Base-by-base conservation (phyloP, 2,113 vertebrate species). In the Gallinago media region DNA sequence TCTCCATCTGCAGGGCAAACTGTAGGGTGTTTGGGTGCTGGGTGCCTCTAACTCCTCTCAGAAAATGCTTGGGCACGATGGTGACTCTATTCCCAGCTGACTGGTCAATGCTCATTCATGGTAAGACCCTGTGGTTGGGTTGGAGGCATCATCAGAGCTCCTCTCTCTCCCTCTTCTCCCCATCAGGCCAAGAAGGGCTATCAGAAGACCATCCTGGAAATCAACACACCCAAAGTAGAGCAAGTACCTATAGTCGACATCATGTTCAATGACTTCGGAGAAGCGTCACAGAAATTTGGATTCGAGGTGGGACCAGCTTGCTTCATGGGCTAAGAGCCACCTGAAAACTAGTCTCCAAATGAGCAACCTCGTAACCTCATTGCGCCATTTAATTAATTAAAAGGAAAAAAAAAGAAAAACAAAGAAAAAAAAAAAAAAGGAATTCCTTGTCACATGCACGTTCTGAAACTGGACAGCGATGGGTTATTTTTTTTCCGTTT, bases 231-330 rank as follows among this genome's bases (percentile, higher is more conserved):
- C 85, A 99, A 99, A 96, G 99, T 99, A 96, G 99, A 99, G 92
- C 99, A 99, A 92, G 98, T 99, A 26, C 99, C 99, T 49, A 98
- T 99, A 46, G 99, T 99, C 54, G 99, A 99, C 98, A 98, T 99
- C 98, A 99, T 99, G 99, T 99, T 99, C 98, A 99, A 99, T 92
- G 99, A 99, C 96, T 99, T 99, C 20, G 99, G 99, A 31, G 99
- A 99, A 70, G 96, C 99, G 1, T 97, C 98, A 52, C 99, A 99
- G 99, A 99, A 99, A 98, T 99, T 99, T 71, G 99, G 99, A 95
- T 99, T 99, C 56, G 99, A 99, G 98, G 99, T 99, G 98, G 99
- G 99, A 97, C 99, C 99, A 12, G 99, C 99, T 97, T 99, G 99
- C 98, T 99, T 99, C 98, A 95, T 99, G 97, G 99, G 99, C 98